A percentile compares a stretch with the other conserved stretches of the same genome.
Conservation (phyloP, 2,113 vertebrate species). For the Megaleporinus macrocephalus region DNA sequence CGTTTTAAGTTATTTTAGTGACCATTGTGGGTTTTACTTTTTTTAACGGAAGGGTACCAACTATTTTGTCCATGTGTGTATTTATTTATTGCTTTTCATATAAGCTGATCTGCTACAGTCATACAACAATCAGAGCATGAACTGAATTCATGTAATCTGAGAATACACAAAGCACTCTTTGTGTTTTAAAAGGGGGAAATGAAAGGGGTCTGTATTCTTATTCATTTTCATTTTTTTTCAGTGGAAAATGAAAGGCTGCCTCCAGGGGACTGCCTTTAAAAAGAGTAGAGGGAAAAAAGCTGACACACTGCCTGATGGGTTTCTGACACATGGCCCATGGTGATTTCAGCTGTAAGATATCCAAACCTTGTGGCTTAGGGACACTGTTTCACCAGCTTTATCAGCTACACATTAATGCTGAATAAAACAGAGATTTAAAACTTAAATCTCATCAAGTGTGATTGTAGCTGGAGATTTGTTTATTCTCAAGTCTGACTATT, state of each 20-base stretch:
- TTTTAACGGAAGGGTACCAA: no score
- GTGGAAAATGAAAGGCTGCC: slow-evolving; percentile 50
- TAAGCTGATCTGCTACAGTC: neutral
- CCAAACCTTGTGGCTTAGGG: slow-evolving; percentile 65
- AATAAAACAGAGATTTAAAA: no score
- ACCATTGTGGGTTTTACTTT: no score
- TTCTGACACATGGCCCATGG: slow-evolving; percentile 59
- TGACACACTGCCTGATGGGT: slow-evolving; percentile 60
- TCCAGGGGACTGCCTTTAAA: slow-evolving; percentile 51
- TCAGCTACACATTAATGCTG: slow-evolving; percentile 34
- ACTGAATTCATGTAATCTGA: neutral
- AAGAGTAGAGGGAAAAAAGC: slow-evolving; percentile 11
- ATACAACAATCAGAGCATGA: neutral
- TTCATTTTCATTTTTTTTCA: neutral
- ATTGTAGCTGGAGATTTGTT: no score
- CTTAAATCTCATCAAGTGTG: no score
- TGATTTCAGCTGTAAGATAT: slow-evolving; percentile 63
- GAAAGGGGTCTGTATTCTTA: slow-evolving; percentile 14
- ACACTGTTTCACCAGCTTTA: slow-evolving; percentile 38
- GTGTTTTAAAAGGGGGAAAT: neutral
- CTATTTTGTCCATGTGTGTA: no score
- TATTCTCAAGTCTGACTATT: no score
- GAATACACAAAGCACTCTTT: neutral
- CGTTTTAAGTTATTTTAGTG: no score
- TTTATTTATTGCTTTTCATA: neutral